Base-by-base conservation (phyloP, 2,888 invertebrate species). In the Octodonta nipae region DNA sequence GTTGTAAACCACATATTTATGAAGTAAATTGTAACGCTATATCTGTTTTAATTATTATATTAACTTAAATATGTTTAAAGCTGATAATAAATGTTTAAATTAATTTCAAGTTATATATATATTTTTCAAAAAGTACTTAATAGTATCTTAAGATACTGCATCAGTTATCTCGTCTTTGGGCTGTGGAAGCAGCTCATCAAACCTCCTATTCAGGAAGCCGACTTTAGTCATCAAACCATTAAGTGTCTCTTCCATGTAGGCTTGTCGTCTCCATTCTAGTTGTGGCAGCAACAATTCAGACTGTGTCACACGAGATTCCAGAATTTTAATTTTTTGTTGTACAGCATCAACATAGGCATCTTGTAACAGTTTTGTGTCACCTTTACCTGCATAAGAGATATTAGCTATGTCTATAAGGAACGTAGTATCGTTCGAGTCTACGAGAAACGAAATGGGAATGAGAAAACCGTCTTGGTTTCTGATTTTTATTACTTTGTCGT, bases 271-370 rank as follows among this genome's bases (percentile, higher is more conserved):
- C 44, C 60, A 57, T 38, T 63, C 60, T 29, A 66, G 40, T 40
- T 65, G 59, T 6, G 64, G 63, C 12, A 65, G 42, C 28, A 63
- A 45, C 13, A 53, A 47, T 49, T 66, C 67, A 2, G 56, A 52
- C 40, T 55, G 53, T 24, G 55, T 50, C 43, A 66, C 56, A 20
- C 67, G 52, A 16, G 60, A 58, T 46, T 67, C 65, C 43, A 67
- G 54, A 38, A 54, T 55, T 36, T 54, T 48, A 15, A 67, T 52
- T 46, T 65, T 66, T 30, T 60, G 56, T 40, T 58, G 55, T n/a
- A 66, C 58, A 15, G 65, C 63, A 43, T 66, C 64, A 14, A 66
- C 54, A 39, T 66, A 66, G 3, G 61, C 63, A 40, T 64, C 63
- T 45, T 64, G 63, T 26, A 65, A 43, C 13, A 51, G 34, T 38